Conservation (phyloP, 2,888 invertebrate genomes). For the Micoletzkya japonica region DNA sequence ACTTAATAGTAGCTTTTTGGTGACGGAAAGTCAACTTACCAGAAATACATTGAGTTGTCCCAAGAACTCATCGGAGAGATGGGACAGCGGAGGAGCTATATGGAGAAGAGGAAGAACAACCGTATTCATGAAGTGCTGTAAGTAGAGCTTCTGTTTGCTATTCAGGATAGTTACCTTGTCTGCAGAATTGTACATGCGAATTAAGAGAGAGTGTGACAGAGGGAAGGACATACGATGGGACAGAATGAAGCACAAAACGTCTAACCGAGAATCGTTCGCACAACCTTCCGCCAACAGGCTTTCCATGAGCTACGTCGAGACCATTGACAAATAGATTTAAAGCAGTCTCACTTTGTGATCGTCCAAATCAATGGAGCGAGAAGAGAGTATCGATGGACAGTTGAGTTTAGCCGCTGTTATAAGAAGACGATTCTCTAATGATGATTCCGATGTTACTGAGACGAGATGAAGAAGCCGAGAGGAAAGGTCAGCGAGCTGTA, state of each 20-base stretch:
- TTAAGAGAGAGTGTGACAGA: constrained; percentile 45
- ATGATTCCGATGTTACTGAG: constrained; percentile 1
- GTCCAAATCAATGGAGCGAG: constrained; percentile 14
- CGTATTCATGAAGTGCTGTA: constrained; percentile 57
- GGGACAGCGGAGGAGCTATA: constrained; percentile 44
- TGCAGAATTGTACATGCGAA: constrained; percentile 44
- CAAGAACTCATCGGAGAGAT: constrained; percentile 48
- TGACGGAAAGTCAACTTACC: constrained; percentile 32
- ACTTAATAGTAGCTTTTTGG: neutral
- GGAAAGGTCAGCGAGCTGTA: constrained; percentile 34
- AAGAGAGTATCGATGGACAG: constrained; percentile 22
- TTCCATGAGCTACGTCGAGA: constrained; percentile 30
- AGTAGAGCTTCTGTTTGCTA: neutral
- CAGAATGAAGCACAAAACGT: constrained; percentile 39
- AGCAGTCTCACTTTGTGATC: neutral
- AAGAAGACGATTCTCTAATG: constrained; percentile 7
- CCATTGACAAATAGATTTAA: neutral
- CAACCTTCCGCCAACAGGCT: constrained; percentile 33
- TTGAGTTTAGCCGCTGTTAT: constrained; percentile 24
- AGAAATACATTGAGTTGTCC: constrained; percentile 48
- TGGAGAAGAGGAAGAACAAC: constrained; percentile 57
- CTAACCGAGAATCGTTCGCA: constrained; percentile 32
- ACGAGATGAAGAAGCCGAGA: constrained; percentile 24
- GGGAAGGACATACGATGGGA: constrained; percentile 13
- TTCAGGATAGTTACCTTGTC: constrained; percentile 40